Evolutionary conservation across 30 jellyfish, hydroid and myxozoan species (phyloP).

Genomic region (Aurelia sp.): DNA sequence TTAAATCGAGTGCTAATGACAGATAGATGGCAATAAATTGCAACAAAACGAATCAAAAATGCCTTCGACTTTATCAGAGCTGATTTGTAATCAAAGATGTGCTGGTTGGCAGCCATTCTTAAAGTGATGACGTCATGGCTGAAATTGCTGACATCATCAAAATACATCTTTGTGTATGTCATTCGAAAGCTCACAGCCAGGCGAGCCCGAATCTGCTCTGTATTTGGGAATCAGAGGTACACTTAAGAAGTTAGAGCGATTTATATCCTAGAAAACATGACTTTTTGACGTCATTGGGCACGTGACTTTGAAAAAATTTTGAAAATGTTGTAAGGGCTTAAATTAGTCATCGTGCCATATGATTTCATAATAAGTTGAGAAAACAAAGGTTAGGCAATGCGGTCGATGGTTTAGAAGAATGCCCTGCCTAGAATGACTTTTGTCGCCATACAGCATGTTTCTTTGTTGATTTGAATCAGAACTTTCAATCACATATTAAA

Average conservation of each 20-base stretch:
- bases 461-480: too few relatives aligned
- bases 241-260: not conserved
- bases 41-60: too few relatives aligned
- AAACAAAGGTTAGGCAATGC: constrained; percentile 28
- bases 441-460: too few relatives aligned
- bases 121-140: not conserved
- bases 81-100: not conserved
- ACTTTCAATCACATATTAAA: too few relatives aligned
- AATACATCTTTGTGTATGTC: not conserved
- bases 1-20: too few relatives aligned
- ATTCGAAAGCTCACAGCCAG: constrained; percentile 16
- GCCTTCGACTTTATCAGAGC: not conserved
- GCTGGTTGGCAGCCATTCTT: not conserved
- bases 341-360: not conserved
- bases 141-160: constrained; percentile 7
- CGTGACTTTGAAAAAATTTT: constrained; percentile 8
- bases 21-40: too few relatives aligned
- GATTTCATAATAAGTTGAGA: not conserved
- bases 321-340: constrained; percentile 19
- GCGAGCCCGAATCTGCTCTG: constrained; percentile 8
- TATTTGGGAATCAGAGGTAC: not conserved
- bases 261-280: constrained; percentile 1
- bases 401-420: constrained; percentile 16
- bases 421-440: constrained; percentile 7
- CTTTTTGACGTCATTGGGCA: constrained; percentile 26